Conservation (phyloP, 2,888 invertebrate species). For the Corythucha ciliata region DNA sequence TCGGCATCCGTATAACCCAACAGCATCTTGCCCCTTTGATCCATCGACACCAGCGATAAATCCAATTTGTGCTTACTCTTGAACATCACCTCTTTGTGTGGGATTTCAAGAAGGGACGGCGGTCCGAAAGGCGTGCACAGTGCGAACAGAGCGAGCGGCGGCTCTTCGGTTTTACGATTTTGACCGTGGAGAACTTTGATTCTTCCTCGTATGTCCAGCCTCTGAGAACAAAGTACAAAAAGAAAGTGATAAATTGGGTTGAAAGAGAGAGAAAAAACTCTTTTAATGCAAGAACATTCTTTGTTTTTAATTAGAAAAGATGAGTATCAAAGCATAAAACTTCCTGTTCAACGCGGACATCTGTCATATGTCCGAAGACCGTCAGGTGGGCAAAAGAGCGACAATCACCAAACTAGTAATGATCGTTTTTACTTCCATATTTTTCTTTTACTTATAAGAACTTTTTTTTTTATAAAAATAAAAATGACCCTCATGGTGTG, state of each 20-base stretch:
- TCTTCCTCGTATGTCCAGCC: constrained; percentile 94
- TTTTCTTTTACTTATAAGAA: no score
- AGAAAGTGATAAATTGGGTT: neutral
- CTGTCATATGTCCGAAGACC: no score
- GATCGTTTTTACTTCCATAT: no score
- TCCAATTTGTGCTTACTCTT: constrained; percentile 99
- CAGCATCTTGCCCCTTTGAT: constrained; percentile 92
- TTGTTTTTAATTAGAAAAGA: no score
- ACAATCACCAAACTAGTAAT: no score
- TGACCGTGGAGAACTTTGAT: constrained; percentile 95
- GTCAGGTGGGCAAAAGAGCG: no score
- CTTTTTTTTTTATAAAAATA: no score
- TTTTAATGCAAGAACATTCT: no score
- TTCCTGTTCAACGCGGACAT: no score
- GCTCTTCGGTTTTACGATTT: constrained; percentile 86
- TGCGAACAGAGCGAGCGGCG: constrained; percentile 89
- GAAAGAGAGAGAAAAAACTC: no score
- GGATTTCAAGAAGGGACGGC: constrained; percentile 89
- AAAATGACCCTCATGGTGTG: no score
- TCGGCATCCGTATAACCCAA: constrained; percentile 90
- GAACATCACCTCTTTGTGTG: constrained; percentile 98
- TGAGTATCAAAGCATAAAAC: no score
- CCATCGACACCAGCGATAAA: constrained; percentile 92
- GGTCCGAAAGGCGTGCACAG: constrained; percentile 99
- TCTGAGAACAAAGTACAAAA: constrained; percentile 49